phyloP scores from a whole-genome alignment of 2,797 vertebrate genomes.

The Lepilemur septentrionalis region DNA sequence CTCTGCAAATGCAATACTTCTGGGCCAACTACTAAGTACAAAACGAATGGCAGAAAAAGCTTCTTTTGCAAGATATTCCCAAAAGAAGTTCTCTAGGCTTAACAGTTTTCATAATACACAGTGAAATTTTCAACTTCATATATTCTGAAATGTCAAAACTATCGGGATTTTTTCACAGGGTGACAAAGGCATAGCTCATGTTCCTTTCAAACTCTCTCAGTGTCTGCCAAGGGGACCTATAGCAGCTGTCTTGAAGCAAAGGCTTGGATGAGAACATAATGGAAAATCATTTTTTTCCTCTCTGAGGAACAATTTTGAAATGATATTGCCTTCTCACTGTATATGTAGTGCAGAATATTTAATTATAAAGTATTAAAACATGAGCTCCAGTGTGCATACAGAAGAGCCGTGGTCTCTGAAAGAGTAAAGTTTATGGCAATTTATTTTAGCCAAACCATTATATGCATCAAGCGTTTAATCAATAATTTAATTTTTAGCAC shows the following conservation, averaged over 20 bases:
- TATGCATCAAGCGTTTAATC: not conserved
- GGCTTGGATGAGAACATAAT: not conserved
- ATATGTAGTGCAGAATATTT: not conserved
- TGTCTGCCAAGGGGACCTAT: not conserved
- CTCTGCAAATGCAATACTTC: not conserved
- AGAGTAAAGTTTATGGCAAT: not conserved
- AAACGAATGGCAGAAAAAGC: not conserved
- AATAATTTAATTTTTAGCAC: conserved; percentile 41
- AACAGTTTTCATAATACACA: not conserved
- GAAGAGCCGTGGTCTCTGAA: not conserved
- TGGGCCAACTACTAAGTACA: not conserved
- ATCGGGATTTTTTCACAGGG: not conserved
- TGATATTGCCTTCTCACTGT: not conserved
- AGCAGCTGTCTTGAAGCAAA: not conserved
- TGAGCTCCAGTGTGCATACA: not conserved
- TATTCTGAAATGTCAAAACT: not conserved
- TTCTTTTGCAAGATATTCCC: conserved; percentile 16
- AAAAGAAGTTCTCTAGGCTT: not conserved
- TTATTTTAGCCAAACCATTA: not conserved
- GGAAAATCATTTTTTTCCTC: not conserved
- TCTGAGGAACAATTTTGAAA: conserved; percentile 14
- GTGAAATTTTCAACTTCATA: not conserved
- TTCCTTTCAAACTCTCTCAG: not conserved
- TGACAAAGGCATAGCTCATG: not conserved
- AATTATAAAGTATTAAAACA: not conserved